Evolutionary conservation across 2,113 vertebrate species (phyloP).

Genomic region (Sclerurus mexicanus): DNA sequence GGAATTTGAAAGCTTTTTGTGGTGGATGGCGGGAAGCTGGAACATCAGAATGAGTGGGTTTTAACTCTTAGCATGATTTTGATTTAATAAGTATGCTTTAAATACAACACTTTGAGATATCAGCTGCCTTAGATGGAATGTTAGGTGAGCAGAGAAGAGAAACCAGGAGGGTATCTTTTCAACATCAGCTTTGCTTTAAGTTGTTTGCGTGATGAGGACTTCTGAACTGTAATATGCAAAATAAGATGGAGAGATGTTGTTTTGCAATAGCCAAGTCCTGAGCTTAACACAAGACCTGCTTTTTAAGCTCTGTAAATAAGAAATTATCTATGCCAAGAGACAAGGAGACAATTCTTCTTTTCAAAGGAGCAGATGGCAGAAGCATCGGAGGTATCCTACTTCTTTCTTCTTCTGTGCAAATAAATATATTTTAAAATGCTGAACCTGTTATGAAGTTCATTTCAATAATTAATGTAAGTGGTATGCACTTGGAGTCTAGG

Average conservation of each 20-base stretch:
- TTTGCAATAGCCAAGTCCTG: neutral
- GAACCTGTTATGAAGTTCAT: slow-evolving; percentile 60
- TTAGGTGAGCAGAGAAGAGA: neutral
- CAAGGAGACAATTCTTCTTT: neutral
- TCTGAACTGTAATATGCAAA: neutral
- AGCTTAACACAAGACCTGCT: neutral
- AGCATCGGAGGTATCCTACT: neutral
- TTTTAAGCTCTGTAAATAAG: slow-evolving; percentile 46
- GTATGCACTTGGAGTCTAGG: slow-evolving; percentile 15
- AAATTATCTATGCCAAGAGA: slow-evolving; percentile 19
- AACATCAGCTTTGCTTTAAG: neutral
- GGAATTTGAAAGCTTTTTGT: neutral
- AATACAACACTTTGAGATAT: slow-evolving; percentile 4
- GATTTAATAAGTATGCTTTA: slow-evolving; percentile 40
- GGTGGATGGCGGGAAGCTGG: neutral
- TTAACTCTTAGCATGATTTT: slow-evolving; percentile 49
- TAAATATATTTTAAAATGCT: slow-evolving; percentile 57
- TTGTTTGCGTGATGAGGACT: neutral
- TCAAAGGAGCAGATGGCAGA: slow-evolving; percentile 57
- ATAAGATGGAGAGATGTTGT: neutral
- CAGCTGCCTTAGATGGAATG: neutral
- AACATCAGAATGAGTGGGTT: slow-evolving; percentile 24
- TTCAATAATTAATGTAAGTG: slow-evolving; percentile 67
- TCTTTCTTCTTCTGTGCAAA: slow-evolving; percentile 47
- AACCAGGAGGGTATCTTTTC: neutral